These are phyloP conservation scores for Archilochus colubris DNA, from an alignment of 2,113 vertebrate genomes.

Conservation along the genomic window DNA sequence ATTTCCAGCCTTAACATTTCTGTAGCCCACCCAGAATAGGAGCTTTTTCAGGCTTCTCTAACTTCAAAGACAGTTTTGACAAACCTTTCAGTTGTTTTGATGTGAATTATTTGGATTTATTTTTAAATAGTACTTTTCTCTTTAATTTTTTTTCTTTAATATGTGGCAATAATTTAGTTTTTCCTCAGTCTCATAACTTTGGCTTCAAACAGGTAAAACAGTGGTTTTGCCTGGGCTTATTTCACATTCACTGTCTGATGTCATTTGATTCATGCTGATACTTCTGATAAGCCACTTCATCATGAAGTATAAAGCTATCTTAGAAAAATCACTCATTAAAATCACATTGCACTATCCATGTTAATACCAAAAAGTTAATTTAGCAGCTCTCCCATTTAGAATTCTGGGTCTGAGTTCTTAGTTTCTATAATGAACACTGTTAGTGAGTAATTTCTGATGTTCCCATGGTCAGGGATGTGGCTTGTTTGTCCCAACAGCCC, in stretches of 20 bases:
- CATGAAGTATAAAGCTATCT: neutral
- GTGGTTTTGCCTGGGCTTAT: neutral
- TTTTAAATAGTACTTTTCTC: neutral
- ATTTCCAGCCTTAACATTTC: neutral
- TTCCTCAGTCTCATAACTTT: neutral
- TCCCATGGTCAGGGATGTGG: neutral
- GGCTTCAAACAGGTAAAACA: neutral
- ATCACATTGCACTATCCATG: neutral
- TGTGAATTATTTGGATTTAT: neutral
- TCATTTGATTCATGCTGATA: neutral
- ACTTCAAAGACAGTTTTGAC: neutral
- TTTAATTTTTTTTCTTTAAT: neutral
- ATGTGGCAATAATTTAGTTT: neutral
- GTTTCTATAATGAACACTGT: rapidly evolving
- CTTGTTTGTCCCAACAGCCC: neutral
- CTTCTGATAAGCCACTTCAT: neutral
- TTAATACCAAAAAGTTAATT: neutral
- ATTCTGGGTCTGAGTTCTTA: neutral
- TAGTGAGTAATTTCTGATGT: neutral
- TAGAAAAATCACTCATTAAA: neutral
- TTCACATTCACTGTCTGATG: neutral
- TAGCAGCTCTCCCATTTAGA: neutral
- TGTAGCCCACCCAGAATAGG: neutral
- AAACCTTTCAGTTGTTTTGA: neutral
- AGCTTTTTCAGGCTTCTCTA: neutral